phyloP scores from a whole-genome alignment of 2,888 invertebrate genomes.

The Hydrotaea cyrtoneurina region DNA sequence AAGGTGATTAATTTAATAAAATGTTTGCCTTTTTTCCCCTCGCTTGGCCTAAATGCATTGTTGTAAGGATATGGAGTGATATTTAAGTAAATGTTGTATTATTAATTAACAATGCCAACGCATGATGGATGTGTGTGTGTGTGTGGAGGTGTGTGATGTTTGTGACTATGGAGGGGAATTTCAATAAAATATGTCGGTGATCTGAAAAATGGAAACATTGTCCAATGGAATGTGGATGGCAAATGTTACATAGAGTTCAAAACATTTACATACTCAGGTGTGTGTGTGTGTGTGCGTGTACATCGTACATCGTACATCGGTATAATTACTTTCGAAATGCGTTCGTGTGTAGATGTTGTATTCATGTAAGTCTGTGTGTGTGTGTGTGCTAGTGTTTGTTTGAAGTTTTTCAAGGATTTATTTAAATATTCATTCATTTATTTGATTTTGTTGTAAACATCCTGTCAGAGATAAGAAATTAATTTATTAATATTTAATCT shows the following conservation, averaged over 20 bases:
- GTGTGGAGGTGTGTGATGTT: not conserved
- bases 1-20: slow-evolving; percentile 37
- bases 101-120: slow-evolving; percentile 17
- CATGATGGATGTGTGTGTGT: slow-evolving; percentile 1
- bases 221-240: not conserved
- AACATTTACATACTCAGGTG: not conserved
- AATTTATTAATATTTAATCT: slow-evolving; percentile 62
- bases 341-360: too few species aligned
- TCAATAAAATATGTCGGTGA: slow-evolving; percentile 9
- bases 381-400: slow-evolving; percentile 12
- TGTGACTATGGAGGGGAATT: not conserved
- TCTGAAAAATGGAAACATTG: not conserved
- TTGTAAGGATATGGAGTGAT: not conserved
- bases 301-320: too few species aligned
- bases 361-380: not conserved
- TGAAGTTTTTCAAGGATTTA: slow-evolving; percentile 44
- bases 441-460: slow-evolving; percentile 50
- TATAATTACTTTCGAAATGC: not conserved
- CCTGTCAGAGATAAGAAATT: slow-evolving; percentile 55
- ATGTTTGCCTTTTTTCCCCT: not conserved
- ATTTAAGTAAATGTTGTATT: slow-evolving; percentile 22
- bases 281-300: not conserved
- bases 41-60: not conserved
- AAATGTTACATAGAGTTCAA: slow-evolving; percentile 14
- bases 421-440: slow-evolving; percentile 48